A percentile compares a stretch with the other conserved stretches of the same genome.
phyloP scores from a whole-genome alignment of 1,140 invertebrate species.

The Heliconius eleuchia region DNA sequence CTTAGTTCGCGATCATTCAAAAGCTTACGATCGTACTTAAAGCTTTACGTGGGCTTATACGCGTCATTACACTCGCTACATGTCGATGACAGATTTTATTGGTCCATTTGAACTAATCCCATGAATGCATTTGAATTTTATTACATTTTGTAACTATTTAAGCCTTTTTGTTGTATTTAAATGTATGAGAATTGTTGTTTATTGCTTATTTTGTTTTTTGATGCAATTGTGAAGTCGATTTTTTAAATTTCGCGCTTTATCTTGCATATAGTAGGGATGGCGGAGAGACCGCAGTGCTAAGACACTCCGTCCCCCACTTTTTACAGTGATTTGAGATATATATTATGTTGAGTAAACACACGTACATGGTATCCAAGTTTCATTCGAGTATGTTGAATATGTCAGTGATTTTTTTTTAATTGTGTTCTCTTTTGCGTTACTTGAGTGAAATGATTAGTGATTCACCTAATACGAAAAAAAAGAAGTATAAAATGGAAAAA shows the following conservation, averaged over 20 bases:
- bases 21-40: background rate
- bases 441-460: no score
- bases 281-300: background rate
- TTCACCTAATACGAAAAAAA: no score
- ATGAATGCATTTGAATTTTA: background rate
- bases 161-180: background rate
- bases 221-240: background rate
- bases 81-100: constrained; percentile 13
- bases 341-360: no score
- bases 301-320: background rate
- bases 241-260: no score
- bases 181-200: background rate
- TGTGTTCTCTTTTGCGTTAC: no score
- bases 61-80: constrained; percentile 10
- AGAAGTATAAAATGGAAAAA: no score
- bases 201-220: background rate
- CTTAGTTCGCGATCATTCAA: background rate
- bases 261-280: background rate
- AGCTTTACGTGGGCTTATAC: constrained; percentile 5
- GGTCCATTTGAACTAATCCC: constrained; percentile 12
- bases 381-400: no score
- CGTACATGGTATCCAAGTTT: no score
- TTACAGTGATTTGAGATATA: background rate
- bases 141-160: background rate
- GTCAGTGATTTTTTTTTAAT: no score